phyloP scores from a whole-genome alignment of 2,797 vertebrate genomes.

The Pseudochromis fuscus region DNA sequence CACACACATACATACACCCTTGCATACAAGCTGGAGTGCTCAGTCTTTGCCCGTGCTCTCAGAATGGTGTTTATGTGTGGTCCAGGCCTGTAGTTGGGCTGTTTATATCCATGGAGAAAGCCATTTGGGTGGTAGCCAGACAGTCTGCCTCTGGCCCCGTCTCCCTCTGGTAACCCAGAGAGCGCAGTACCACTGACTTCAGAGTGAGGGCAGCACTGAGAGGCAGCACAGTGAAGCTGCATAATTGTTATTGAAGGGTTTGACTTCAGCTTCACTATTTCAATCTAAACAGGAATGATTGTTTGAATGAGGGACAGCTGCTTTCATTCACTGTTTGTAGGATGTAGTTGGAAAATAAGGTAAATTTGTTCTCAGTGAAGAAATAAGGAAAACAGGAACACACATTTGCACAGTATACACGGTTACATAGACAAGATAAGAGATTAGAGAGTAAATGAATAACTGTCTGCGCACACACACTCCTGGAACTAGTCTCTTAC shows the following conservation, averaged over 20 bases:
- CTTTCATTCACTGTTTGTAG: background rate
- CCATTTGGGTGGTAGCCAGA: slow-evolving; percentile 78
- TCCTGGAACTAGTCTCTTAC: slow-evolving; percentile 52
- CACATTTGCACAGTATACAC: slow-evolving; percentile 1
- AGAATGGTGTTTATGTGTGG: slow-evolving; percentile 82
- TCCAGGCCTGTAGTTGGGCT: slow-evolving; percentile 70
- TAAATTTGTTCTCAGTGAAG: background rate
- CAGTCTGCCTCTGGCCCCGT: slow-evolving; percentile 76
- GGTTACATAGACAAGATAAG: slow-evolving; percentile 54
- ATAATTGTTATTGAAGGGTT: background rate
- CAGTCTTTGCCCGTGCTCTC: slow-evolving; percentile 52
- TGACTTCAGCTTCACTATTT: background rate
- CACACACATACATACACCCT: slow-evolving; percentile 32
- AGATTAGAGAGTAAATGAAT: slow-evolving; percentile 67
- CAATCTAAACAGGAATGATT: background rate
- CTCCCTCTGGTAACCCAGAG: slow-evolving; percentile 61
- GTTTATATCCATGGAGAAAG: slow-evolving; percentile 84
- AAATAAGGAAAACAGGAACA: background rate
- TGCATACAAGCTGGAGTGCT: slow-evolving; percentile 38
- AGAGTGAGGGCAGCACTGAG: slow-evolving; percentile 69
- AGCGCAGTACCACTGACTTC: slow-evolving; percentile 41
- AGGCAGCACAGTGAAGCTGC: background rate
- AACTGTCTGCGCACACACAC: slow-evolving; percentile 44
- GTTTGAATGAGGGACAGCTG: background rate
- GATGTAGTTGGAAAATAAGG: background rate